These are phyloP conservation scores for Sus cebifrons DNA, from an alignment of 2,797 vertebrate genomes.

Conservation along the genomic window DNA sequence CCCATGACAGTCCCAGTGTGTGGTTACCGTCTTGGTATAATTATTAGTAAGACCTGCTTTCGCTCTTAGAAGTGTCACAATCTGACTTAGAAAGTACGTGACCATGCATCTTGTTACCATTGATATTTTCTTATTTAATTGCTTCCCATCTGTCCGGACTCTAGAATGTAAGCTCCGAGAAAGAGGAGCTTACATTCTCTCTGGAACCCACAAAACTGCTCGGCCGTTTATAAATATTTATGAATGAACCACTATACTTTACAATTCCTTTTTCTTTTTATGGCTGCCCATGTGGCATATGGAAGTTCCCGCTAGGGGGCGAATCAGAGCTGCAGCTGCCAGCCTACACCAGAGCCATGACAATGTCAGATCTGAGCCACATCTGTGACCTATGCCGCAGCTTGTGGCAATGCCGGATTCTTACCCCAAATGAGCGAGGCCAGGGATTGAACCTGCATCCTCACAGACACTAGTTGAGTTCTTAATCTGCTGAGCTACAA, in stretches of 20 bases:
- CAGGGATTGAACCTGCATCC: no score
- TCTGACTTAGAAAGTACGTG: not conserved
- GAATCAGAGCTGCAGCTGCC: no score
- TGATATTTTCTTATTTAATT: constrained; percentile 14
- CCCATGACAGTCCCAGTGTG: not conserved
- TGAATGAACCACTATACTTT: constrained; percentile 34
- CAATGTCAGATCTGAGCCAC: no score
- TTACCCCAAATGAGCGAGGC: no score
- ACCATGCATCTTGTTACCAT: not conserved
- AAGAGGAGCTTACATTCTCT: not conserved
- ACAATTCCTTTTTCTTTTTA: not conserved
- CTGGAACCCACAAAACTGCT: not conserved
- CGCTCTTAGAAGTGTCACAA: not conserved
- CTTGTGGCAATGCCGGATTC: no score
- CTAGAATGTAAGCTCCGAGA: not conserved
- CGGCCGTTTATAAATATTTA: not conserved
- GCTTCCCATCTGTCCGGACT: not conserved
- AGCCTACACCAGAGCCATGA: no score
- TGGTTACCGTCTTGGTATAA: not conserved
- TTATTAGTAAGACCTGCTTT: not conserved
- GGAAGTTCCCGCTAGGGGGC: no score
- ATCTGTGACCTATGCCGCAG: no score
- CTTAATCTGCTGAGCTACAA: no score
- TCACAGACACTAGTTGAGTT: no score
- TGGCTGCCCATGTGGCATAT: no score